Percentiles rank a stretch among this genome's conserved stretches.
Conservation (phyloP, 2,888 invertebrate genomes). For the Thymelicus lineola region DNA sequence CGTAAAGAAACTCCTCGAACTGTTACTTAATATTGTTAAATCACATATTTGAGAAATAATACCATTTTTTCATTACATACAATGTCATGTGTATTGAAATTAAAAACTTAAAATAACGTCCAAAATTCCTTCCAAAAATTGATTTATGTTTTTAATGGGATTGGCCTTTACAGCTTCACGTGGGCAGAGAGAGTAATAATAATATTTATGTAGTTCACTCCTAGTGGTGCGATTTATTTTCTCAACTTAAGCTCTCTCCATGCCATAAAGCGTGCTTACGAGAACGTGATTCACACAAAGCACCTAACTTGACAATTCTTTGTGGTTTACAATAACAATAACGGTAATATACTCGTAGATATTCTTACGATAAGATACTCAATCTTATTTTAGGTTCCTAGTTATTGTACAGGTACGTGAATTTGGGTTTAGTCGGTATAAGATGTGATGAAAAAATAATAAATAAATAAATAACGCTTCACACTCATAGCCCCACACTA, state of each 20-base stretch:
- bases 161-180: too few relatives aligned
- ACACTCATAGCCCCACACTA: too few relatives aligned
- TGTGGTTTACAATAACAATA: slow-evolving; percentile 27
- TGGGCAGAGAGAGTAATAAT: too few relatives aligned
- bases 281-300: slow-evolving; percentile 20
- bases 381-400: neutral
- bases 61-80: too few relatives aligned
- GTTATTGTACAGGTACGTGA: neutral
- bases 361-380: neutral
- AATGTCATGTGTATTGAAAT: too few relatives aligned
- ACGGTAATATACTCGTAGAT: neutral
- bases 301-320: slow-evolving; percentile 5
- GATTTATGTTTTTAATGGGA: too few relatives aligned
- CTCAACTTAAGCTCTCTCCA: neutral
- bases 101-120: too few relatives aligned
- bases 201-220: neutral
- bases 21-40: too few relatives aligned
- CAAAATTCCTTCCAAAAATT: too few relatives aligned
- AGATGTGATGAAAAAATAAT: neutral
- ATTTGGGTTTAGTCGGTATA: neutral
- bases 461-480: too few relatives aligned
- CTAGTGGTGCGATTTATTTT: neutral
- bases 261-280: slow-evolving; percentile 14
- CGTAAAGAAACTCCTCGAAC: too few relatives aligned
- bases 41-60: too few relatives aligned